These are phyloP conservation scores for Notarius lentiginosus DNA, from an alignment of 2,113 vertebrate genomes.

Conservation along the genomic window DNA sequence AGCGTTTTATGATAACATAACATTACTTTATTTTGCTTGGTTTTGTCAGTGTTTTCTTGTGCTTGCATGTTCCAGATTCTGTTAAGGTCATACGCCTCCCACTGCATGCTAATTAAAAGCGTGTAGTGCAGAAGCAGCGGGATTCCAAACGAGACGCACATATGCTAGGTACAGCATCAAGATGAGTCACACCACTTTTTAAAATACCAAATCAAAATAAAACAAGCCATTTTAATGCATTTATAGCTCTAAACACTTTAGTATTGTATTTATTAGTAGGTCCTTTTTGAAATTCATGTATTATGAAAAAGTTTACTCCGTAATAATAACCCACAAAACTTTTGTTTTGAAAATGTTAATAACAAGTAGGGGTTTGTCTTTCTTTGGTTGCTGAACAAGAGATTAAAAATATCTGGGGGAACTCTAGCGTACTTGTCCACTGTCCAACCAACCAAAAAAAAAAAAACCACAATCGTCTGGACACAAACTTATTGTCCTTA, in stretches of 20 bases:
- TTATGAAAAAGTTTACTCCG: no score
- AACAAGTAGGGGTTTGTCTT: background rate
- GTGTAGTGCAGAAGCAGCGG: background rate
- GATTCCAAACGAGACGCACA: background rate
- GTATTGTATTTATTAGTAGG: no score
- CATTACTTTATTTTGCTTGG: no score
- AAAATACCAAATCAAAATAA: background rate
- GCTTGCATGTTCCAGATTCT: background rate
- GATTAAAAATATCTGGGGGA: background rate
- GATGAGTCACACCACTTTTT: background rate
- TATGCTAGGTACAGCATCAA: background rate
- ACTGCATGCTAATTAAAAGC: background rate
- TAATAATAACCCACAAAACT: no score
- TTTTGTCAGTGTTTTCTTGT: background rate
- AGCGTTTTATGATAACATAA: background rate
- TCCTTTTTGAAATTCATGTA: no score
- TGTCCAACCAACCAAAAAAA: background rate
- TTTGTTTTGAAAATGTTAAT: background rate
- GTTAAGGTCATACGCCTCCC: background rate
- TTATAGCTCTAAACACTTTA: no score
- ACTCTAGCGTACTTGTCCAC: background rate
- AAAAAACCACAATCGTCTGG: background rate
- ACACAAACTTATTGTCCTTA: background rate
- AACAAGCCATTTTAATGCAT: background rate
- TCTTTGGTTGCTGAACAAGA: background rate